These are phyloP conservation scores for Acrossocheilus fasciatus DNA, from an alignment of 2,797 vertebrate genomes.

Conservation along the genomic window DNA sequence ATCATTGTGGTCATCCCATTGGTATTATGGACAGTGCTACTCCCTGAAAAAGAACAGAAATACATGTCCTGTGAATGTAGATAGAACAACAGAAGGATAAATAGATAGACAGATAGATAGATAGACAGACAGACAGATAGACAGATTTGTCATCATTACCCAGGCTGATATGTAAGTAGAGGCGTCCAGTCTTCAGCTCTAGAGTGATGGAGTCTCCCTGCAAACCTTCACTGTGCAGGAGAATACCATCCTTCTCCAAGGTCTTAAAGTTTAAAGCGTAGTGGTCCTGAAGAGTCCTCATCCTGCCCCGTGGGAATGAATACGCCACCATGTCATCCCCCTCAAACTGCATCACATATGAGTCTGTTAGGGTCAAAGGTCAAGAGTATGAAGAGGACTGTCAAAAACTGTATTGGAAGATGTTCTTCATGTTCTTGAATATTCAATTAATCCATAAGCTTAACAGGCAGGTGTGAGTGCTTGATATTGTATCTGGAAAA, in stretches of 20 bases:
- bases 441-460: background rate
- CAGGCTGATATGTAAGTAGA: slow-evolving; percentile 91
- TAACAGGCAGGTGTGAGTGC: background rate
- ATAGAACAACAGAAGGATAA: background rate
- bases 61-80: background rate
- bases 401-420: background rate
- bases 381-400: slow-evolving; percentile 11
- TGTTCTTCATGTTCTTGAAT: background rate
- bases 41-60: slow-evolving; percentile 76
- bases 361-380: slow-evolving; percentile 77
- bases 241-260: slow-evolving; percentile 89
- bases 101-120: too few species aligned
- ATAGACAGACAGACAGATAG: background rate
- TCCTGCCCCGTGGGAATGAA: slow-evolving; percentile 82
- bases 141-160: slow-evolving; percentile 34
- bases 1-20: slow-evolving; percentile 85
- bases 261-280: slow-evolving; percentile 97
- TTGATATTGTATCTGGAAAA: background rate
- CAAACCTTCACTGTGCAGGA: slow-evolving; percentile 90
- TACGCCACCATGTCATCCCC: slow-evolving; percentile 94
- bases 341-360: slow-evolving; percentile 92
- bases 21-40: slow-evolving; percentile 86
- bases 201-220: slow-evolving; percentile 93
- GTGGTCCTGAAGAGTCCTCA: slow-evolving; percentile 86
- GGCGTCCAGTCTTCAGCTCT: slow-evolving; percentile 89